Conservation (phyloP, 2,797 vertebrate genomes). For the Myotis findleyi region DNA sequence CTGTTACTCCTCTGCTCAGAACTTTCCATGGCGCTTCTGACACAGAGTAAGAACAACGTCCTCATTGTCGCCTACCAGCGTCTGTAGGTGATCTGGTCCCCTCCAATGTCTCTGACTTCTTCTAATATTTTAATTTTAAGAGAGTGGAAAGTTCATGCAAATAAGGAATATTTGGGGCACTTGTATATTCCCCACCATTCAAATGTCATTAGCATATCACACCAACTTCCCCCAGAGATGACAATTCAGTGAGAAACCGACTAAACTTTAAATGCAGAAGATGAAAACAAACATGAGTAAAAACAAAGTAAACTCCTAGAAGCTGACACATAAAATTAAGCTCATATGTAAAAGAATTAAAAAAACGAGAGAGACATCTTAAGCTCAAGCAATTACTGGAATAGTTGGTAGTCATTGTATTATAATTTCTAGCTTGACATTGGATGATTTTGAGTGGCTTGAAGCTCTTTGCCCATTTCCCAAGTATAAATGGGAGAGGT, state of each 20-base stretch:
- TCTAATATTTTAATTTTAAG: neutral
- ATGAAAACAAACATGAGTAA: neutral
- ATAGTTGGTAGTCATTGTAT: neutral
- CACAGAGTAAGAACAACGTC: neutral
- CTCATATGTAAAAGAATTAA: constrained; percentile 1
- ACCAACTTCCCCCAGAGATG: neutral
- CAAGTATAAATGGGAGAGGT: neutral
- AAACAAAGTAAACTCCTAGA: neutral
- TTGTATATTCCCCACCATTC: neutral
- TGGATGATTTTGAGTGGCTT: neutral
- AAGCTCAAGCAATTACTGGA: neutral
- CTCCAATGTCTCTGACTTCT: neutral
- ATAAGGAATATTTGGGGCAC: neutral
- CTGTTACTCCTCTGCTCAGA: neutral
- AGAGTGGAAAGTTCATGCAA: neutral
- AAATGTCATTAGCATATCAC: neutral
- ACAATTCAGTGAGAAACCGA: neutral
- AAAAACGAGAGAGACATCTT: neutral
- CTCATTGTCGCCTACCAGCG: neutral
- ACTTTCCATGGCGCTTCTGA: neutral
- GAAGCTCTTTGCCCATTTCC: constrained; percentile 17
- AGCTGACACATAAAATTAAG: neutral
- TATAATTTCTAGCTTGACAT: constrained; percentile 20
- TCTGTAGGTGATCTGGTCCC: neutral
- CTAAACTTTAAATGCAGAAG: neutral